Evolutionary conservation across 1,140 invertebrate genomes (phyloP).

Genomic region (Apis cerana): DNA sequence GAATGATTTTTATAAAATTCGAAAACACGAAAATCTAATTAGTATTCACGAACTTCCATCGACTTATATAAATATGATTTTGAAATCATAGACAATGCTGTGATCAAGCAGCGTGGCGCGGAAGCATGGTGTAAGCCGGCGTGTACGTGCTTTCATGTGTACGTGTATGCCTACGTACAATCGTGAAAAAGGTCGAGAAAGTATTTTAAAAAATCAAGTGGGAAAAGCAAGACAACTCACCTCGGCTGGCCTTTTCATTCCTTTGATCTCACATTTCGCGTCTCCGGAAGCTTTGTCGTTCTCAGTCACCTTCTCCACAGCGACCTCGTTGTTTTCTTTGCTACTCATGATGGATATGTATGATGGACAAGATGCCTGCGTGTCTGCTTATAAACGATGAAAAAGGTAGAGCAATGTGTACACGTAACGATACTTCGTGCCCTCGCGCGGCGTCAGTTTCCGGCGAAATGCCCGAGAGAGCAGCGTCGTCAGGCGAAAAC

Average conservation of each 20-base stretch:
- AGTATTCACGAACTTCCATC: conserved; percentile 3
- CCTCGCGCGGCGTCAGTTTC: conserved; percentile 80
- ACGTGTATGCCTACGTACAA: conserved; percentile 18
- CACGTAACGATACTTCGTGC: conserved; percentile 65
- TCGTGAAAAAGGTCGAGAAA: conserved; percentile 1
- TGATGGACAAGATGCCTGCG: conserved; percentile 51
- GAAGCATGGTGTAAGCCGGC: conserved; percentile 48
- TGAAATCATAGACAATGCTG: conserved; percentile 35
- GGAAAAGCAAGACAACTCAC: conserved; percentile 82
- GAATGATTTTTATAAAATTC: background rate
- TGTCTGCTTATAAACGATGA: conserved; percentile 56
- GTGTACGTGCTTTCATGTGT: conserved; percentile 23
- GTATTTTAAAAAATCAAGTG: background rate
- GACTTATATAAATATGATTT: conserved; percentile 4
- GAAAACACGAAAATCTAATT: conserved; percentile 18
- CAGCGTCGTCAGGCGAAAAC: conserved; percentile 77
- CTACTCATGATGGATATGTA: conserved; percentile 85
- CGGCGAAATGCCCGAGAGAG: conserved; percentile 79
- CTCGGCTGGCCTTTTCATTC: conserved; percentile 92
- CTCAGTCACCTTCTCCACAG: conserved; percentile 89
- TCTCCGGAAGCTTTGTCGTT: conserved; percentile 87
- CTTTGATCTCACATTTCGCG: conserved; percentile 91
- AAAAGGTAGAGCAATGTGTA: conserved; percentile 43
- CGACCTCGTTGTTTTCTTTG: conserved; percentile 92
- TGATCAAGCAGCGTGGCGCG: conserved; percentile 55